Base-by-base conservation (phyloP, 2,797 vertebrate genomes). In the Melanotaenia boesemani region DNA sequence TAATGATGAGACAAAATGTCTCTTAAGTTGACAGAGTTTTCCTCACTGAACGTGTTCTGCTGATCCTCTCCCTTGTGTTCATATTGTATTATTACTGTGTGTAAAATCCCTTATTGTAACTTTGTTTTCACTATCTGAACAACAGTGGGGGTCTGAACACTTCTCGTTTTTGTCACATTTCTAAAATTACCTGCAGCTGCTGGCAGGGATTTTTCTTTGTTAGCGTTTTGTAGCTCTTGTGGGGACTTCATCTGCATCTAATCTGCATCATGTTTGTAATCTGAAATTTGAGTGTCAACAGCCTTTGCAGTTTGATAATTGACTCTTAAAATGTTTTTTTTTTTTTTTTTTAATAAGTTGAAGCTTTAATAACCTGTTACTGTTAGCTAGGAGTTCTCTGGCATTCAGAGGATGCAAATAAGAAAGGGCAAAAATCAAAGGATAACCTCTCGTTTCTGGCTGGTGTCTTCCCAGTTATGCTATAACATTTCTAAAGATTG, bases 171-270 rank as follows among this genome's bases (percentile, higher is more conserved):
- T 70, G 37, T 50, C 30, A 74, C 18, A 64, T 32, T 61, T 34
- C 41, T 48, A 34, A 72, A 66, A 67, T 71, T 52, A 68, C 34
- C 67, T 72, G 46, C 60, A 67, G 66, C 62, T 72, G 60, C 52
- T 64, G 70, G 28, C 34, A 63, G 15, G 28, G 54, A n/a, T 50
- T 2, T 30, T 77, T 59, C 28, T 58, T 44, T 62, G 22, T 56
- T 44, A 46, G 56, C 61, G 61, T 50, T 57, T 71, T 72, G 2
- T 41, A 26, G 36, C n/a, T 37, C 32, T 70, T 68, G 5, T 46
- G 20, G 12, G 32, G 68, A 82, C 46, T n/a, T 57, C 15, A 37
- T 62, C 37, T 48, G 58, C 12, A 37, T 85, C 20, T 72, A 22
- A 65, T 61, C 28, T 30, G 28, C 5, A 30, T 30, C 30, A 30